Percentiles rank a stretch among this genome's conserved stretches.
Evolutionary conservation across 2,113 vertebrate species (phyloP).

Genomic region (Delphinus delphis): DNA sequence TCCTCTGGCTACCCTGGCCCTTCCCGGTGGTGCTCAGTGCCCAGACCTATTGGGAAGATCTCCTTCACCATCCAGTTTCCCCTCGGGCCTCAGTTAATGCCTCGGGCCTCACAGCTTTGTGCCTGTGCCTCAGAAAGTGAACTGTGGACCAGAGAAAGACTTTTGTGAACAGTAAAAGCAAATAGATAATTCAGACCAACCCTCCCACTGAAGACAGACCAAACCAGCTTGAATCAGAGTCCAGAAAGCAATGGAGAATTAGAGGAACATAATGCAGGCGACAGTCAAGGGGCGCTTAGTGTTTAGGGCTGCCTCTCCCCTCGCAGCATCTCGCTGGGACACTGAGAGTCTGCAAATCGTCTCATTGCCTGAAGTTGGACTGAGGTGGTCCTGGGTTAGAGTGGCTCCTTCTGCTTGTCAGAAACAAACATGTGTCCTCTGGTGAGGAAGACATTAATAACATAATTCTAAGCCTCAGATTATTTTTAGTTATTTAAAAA

Average conservation of each 20-base stretch:
- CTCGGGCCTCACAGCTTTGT: background rate
- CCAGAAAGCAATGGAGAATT: background rate
- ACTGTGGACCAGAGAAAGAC: too few relatives aligned
- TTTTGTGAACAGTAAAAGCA: background rate
- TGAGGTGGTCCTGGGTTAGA: background rate
- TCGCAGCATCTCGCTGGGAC: rapidly evolving
- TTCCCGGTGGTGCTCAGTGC: background rate
- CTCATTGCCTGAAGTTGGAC: rapidly evolving
- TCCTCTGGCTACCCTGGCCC: background rate
- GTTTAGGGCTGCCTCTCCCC: rapidly evolving
- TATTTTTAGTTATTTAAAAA: background rate
- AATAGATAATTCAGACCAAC: background rate
- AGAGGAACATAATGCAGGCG: background rate
- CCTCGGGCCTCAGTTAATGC: rapidly evolving
- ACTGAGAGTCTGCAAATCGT: too few relatives aligned
- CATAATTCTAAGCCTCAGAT: background rate
- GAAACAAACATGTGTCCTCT: background rate
- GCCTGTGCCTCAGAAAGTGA: background rate
- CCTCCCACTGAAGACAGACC: background rate
- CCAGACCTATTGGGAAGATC: rapidly evolving
- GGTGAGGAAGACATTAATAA: background rate
- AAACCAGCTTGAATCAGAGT: background rate
- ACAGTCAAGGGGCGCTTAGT: background rate
- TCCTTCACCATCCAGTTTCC: background rate
- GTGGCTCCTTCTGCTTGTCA: too few relatives aligned